Evolutionary conservation across 2,113 vertebrate genomes (phyloP).

Genomic region (Saccopteryx bilineata): DNA sequence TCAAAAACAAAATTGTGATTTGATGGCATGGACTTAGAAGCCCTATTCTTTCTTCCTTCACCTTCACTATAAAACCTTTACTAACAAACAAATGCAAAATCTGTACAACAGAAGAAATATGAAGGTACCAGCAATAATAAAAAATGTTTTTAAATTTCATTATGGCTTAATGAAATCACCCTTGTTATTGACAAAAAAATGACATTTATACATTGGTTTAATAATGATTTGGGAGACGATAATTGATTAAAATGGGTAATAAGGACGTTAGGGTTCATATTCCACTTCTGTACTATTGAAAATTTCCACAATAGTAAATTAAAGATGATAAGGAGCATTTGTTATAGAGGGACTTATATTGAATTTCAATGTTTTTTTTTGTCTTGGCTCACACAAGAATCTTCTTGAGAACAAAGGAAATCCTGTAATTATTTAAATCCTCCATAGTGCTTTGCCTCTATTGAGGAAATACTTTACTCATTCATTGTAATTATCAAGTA

Average conservation of each 20-base stretch:
- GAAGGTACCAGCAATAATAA: background rate
- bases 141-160: background rate
- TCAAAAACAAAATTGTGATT: slow-evolving; percentile 4
- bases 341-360: background rate
- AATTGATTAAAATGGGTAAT: background rate
- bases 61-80: slow-evolving; percentile 41
- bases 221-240: slow-evolving; percentile 44
- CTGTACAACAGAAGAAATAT: slow-evolving; percentile 31
- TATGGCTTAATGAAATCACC: background rate
- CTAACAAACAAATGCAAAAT: slow-evolving; percentile 16
- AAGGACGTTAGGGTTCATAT: background rate
- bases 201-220: slow-evolving; percentile 5
- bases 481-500: slow-evolving; percentile 23
- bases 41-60: background rate
- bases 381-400: slow-evolving; percentile 37
- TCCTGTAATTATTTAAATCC: background rate
- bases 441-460: background rate
- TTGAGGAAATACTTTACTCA: slow-evolving; percentile 51
- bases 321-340: background rate
- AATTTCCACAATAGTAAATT: background rate
- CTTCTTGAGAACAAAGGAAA: background rate
- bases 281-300: background rate
- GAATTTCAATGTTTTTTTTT: slow-evolving; percentile 34
- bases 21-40: background rate
- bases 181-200: background rate